Evolutionary conservation across 92 coral and sea anemone species (phyloP).

Genomic region (Phymanthus crucifer): DNA sequence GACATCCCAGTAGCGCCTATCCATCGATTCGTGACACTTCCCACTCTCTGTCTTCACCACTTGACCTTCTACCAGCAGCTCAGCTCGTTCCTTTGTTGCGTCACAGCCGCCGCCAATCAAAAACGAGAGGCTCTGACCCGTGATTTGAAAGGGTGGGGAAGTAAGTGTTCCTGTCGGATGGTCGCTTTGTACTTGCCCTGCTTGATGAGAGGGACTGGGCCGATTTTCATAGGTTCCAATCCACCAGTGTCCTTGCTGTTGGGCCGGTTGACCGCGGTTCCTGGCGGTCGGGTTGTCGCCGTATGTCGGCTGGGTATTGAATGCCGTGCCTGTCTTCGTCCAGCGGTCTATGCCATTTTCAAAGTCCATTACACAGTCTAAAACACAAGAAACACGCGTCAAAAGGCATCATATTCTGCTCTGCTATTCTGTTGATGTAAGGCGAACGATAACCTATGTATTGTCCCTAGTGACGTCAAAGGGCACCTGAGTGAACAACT

Average conservation of each 20-base stretch:
- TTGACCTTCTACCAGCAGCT: slow-evolving; percentile 35
- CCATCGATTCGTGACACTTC: slow-evolving; percentile 50
- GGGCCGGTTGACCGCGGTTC: too few relatives aligned
- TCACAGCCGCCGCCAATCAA: slow-evolving; percentile 72
- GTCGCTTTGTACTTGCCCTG: slow-evolving; percentile 52
- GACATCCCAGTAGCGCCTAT: slow-evolving; percentile 42
- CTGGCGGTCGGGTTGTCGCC: too few relatives aligned
- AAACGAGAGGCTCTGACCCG: slow-evolving; percentile 42
- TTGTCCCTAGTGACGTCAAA: too few relatives aligned
- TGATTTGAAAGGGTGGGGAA: slow-evolving; percentile 42
- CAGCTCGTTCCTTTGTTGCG: slow-evolving; percentile 30
- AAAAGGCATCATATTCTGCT: background rate
- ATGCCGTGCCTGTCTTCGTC: slow-evolving; percentile 49
- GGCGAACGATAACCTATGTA: too few relatives aligned
- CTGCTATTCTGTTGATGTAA: too few relatives aligned
- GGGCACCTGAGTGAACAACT: too few relatives aligned
- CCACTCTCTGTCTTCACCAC: slow-evolving; percentile 48
- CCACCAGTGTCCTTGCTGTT: slow-evolving; percentile 66
- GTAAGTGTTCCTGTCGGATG: slow-evolving; percentile 55
- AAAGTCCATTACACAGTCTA: slow-evolving; percentile 58
- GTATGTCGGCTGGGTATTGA: too few relatives aligned
- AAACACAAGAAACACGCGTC: background rate
- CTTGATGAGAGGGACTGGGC: slow-evolving; percentile 27
- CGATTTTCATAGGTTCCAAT: slow-evolving; percentile 64
- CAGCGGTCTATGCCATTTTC: slow-evolving; percentile 52